Conservation (phyloP, 2,888 invertebrate species). For the Diarsia rubi region DNA sequence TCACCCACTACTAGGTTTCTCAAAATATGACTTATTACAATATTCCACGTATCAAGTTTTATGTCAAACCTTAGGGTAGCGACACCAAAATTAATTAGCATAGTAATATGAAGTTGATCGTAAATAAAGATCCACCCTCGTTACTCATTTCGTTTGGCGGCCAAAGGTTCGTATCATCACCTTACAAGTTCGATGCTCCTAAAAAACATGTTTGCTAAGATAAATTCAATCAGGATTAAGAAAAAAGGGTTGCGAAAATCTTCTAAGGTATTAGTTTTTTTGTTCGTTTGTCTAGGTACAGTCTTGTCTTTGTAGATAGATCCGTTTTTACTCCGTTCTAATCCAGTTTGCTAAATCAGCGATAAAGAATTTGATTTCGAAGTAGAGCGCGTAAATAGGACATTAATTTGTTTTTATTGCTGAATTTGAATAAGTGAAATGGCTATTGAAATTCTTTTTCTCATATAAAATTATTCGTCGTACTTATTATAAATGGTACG, state of each 20-base stretch:
- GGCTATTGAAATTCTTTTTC: conserved; percentile 18
- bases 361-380: conserved; percentile 10
- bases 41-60: conserved; percentile 54
- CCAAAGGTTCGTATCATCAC: conserved; percentile 36
- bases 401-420: conserved; percentile 9
- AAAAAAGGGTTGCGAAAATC: conserved; percentile 26
- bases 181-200: conserved; percentile 40
- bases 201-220: conserved; percentile 12
- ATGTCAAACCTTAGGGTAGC: conserved; percentile 36
- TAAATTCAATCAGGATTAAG: conserved; percentile 32
- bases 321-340: conserved; percentile 2
- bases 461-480: conserved; percentile 1
- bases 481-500: background rate
- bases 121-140: conserved; percentile 62
- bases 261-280: conserved; percentile 6
- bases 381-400: background rate
- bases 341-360: conserved; percentile 23
- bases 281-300: conserved; percentile 14
- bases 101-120: conserved; percentile 65
- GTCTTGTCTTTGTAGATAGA: conserved; percentile 2
- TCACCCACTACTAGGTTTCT: background rate
- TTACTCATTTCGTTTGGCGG: conserved; percentile 42
- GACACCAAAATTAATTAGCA: conserved; percentile 66
- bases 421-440: conserved; percentile 23
- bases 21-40: conserved; percentile 8